These are phyloP conservation scores for Cistogaster globosa DNA, from an alignment of 2,888 invertebrate genomes.

Conservation along the genomic window DNA sequence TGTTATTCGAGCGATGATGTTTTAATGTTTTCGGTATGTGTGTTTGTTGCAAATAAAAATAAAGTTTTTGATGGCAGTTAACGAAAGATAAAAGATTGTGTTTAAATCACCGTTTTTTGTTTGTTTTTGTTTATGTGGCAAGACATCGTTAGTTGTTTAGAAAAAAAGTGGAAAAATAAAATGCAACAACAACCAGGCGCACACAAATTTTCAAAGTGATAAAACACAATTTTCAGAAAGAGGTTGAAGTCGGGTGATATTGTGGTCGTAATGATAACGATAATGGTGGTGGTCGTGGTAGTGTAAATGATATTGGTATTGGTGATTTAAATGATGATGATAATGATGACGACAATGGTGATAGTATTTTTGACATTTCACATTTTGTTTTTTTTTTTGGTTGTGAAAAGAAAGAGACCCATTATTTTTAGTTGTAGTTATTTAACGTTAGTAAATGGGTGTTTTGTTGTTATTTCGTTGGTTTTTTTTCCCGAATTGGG, in stretches of 20 bases:
- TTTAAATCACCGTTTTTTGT: slow-evolving; percentile 13
- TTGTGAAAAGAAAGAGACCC: neutral
- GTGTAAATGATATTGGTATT: slow-evolving; percentile 58
- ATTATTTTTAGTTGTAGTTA: slow-evolving; percentile 8
- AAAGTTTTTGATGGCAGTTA: slow-evolving; percentile 28
- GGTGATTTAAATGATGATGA: slow-evolving; percentile 44
- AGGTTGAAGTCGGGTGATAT: slow-evolving; percentile 23
- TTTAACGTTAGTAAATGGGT: slow-evolving; percentile 24
- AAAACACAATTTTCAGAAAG: slow-evolving; percentile 44
- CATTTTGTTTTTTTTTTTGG: slow-evolving; percentile 22
- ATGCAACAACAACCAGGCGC: slow-evolving; percentile 3
- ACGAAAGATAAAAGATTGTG: slow-evolving; percentile 22
- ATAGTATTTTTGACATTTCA: slow-evolving; percentile 67
- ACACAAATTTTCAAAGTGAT: slow-evolving; percentile 41
- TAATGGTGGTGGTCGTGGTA: slow-evolving; percentile 54
- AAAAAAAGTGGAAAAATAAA: neutral
- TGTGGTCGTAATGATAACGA: slow-evolving; percentile 53
- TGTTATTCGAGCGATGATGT: slow-evolving; percentile 24
- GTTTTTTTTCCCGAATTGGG: slow-evolving; percentile 37
- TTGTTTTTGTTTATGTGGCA: slow-evolving; percentile 47
- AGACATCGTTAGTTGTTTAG: slow-evolving; percentile 58
- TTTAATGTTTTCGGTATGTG: neutral
- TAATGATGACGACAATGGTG: slow-evolving; percentile 66
- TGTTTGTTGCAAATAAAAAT: slow-evolving; percentile 17
- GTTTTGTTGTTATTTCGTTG: slow-evolving; percentile 36